Percentiles rank a stretch among this genome's conserved stretches.
These are phyloP conservation scores for Cladopsammia gracilis DNA, from an alignment of 64 coral and sea anemone genomes.

Conservation along the genomic window DNA sequence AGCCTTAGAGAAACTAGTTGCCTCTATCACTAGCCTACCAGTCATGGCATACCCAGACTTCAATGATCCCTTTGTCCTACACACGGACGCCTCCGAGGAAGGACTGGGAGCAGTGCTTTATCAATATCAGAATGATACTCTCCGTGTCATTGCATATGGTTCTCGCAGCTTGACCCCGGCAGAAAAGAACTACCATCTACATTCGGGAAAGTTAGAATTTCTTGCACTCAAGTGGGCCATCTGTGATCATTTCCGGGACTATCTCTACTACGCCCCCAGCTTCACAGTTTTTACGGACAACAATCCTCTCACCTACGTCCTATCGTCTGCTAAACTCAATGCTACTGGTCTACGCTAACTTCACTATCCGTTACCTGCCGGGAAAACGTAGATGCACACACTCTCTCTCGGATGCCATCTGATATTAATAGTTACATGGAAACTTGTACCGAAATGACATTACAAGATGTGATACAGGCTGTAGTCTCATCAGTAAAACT, in stretches of 20 bases:
- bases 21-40: background rate
- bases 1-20: slow-evolving; percentile 4
- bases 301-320: slow-evolving; percentile 36
- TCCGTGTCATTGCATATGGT: slow-evolving; percentile 45
- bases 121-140: slow-evolving; percentile 8
- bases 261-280: slow-evolving; percentile 27
- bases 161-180: slow-evolving; percentile 17
- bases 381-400: background rate
- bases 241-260: slow-evolving; percentile 11
- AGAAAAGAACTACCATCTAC: slow-evolving; percentile 20
- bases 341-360: slow-evolving; percentile 49
- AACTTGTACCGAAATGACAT: no score
- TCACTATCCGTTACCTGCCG: slow-evolving; percentile 26
- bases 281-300: slow-evolving; percentile 56
- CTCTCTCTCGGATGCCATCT: slow-evolving; percentile 9
- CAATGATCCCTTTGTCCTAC: slow-evolving; percentile 13
- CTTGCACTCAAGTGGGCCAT: slow-evolving; percentile 35
- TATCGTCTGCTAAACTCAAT: slow-evolving; percentile 45
- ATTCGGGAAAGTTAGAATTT: slow-evolving; percentile 40
- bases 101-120: slow-evolving; percentile 24
- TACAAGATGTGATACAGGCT: background rate
- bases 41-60: slow-evolving; percentile 20
- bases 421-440: background rate
- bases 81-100: slow-evolving; percentile 31
- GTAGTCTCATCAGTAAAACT: background rate